Evolutionary conservation across 2,113 vertebrate species (phyloP).

Genomic region (Megaleporinus macrocephalus): DNA sequence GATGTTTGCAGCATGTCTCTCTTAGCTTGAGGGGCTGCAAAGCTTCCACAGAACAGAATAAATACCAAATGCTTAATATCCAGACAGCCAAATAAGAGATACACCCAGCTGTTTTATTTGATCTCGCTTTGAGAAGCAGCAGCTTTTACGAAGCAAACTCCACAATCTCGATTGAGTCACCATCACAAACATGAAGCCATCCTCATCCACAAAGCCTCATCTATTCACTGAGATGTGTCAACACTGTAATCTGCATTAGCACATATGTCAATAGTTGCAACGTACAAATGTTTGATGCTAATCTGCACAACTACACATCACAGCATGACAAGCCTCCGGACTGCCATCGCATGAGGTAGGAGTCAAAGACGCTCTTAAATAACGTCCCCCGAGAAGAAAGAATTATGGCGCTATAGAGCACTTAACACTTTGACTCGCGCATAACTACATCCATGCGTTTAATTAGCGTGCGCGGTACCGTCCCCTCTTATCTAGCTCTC

Average conservation of each 20-base stretch:
- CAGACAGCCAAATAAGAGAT: background rate
- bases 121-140: slow-evolving; percentile 10
- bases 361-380: slow-evolving; percentile 26
- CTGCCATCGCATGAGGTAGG: slow-evolving; percentile 27
- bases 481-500: slow-evolving; percentile 45
- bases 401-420: slow-evolving; percentile 40
- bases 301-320: slow-evolving; percentile 18
- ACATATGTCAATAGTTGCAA: slow-evolving; percentile 20
- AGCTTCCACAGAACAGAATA: too few relatives aligned
- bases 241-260: slow-evolving; percentile 34
- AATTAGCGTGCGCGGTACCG: slow-evolving; percentile 46
- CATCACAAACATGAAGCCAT: background rate
- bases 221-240: slow-evolving; percentile 34
- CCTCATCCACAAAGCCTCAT: background rate
- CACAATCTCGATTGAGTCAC: background rate
- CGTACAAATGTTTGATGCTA: background rate
- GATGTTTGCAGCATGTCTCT: too few relatives aligned
- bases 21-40: too few relatives aligned
- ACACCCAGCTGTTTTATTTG: background rate
- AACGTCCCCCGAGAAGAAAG: slow-evolving; percentile 28
- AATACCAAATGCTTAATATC: too few relatives aligned
- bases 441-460: slow-evolving; percentile 51
- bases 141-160: slow-evolving; percentile 33
- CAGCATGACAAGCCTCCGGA: background rate
- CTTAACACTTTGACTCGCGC: slow-evolving; percentile 54